Evolutionary conservation across 2,888 invertebrate genomes (phyloP).

Genomic region (Tipula unca): DNA sequence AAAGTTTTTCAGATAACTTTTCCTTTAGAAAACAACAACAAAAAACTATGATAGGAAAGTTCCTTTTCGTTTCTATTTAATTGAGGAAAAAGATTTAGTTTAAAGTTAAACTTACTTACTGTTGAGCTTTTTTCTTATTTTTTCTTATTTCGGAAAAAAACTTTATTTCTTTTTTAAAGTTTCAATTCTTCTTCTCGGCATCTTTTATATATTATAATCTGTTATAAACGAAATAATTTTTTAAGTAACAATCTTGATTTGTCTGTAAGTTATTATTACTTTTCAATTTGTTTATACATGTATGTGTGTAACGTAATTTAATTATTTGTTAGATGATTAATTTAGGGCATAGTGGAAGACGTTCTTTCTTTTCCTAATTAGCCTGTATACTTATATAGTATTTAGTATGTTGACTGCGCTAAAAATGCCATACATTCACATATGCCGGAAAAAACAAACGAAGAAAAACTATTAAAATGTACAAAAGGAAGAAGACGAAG

Average conservation of each 20-base stretch:
- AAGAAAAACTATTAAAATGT: neutral
- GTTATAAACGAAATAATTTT: neutral
- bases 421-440: neutral
- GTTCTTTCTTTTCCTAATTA: neutral
- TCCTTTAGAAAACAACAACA: neutral
- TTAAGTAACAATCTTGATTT: neutral
- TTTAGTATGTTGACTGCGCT: neutral
- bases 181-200: neutral
- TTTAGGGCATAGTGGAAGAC: neutral
- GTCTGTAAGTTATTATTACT: neutral
- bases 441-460: neutral
- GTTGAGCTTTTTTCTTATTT: neutral
- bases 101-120: conserved; percentile 8
- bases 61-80: neutral
- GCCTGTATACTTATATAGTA: too few species aligned
- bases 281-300: neutral
- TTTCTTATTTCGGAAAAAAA: neutral
- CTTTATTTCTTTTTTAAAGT: neutral
- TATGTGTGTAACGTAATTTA: neutral
- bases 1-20: neutral
- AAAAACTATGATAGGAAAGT: neutral
- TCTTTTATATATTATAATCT: neutral
- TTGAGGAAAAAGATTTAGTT: conserved; percentile 2
- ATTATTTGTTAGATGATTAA: neutral
- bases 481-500: neutral